These are phyloP conservation scores for Drosophila borborema DNA, from an alignment of 2,888 invertebrate species.

Conservation along the genomic window DNA sequence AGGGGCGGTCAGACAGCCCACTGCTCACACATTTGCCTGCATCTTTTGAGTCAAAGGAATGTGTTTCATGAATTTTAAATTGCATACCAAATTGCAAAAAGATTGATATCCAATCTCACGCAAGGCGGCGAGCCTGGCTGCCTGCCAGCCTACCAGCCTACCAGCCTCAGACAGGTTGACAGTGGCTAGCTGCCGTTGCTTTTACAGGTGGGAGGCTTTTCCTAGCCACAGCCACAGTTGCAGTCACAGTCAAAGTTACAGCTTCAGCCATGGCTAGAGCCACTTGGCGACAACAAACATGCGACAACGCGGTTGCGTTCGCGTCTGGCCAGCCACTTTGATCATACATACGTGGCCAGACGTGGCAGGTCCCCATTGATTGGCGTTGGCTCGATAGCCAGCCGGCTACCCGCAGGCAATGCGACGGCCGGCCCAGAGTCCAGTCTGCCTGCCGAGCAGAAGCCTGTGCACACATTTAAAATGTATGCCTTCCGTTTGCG, in stretches of 20 bases:
- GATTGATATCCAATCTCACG: conserved; percentile 84
- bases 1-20: conserved; percentile 14
- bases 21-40: conserved; percentile 73
- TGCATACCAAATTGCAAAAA: conserved; percentile 83
- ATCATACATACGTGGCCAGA: conserved; percentile 44
- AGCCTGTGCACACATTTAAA: conserved; percentile 68
- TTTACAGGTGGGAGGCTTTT: conserved; percentile 56
- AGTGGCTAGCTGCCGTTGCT: conserved; percentile 24
- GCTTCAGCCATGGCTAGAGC: conserved; percentile 25
- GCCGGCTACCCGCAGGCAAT: conserved; percentile 70
- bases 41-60: conserved; percentile 83
- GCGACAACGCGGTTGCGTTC: conserved; percentile 69
- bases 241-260: conserved; percentile 5
- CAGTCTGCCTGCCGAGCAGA: conserved; percentile 28
- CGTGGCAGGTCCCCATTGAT: conserved; percentile 56
- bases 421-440: conserved; percentile 28
- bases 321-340: conserved; percentile 61
- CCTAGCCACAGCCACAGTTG: conserved; percentile 30
- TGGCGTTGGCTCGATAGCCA: conserved; percentile 73
- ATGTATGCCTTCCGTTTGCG: conserved; percentile 79
- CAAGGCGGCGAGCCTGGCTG: conserved; percentile 65
- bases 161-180: conserved; percentile 46
- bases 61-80: conserved; percentile 84
- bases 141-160: conserved; percentile 17
- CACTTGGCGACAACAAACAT: conserved; percentile 68